Evolutionary conservation across 1,140 invertebrate species (phyloP), one percentile per base, ranked within the genome.

Genomic region (Melipona quadrifasciata): DNA sequence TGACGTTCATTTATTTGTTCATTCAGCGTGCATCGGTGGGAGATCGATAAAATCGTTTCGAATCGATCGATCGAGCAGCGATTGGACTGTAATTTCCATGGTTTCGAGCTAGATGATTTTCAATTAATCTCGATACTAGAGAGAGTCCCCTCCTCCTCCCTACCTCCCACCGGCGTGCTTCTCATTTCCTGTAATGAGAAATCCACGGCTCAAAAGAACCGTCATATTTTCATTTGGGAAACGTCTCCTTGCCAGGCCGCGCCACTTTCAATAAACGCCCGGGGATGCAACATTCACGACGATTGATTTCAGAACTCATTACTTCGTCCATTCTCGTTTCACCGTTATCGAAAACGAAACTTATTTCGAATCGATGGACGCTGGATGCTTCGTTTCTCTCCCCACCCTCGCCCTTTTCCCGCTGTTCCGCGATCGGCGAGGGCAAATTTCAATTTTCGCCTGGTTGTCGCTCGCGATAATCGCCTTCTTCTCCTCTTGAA

Each of bases 401-500:
- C 1, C 8, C 10, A 3, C 31, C 55, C 8, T 19, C 16, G 1
- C 3, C 58, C n/a, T 12, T 3, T 12, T 10, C 12, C 24, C 58
- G 0, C 58, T 61, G 58, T 17, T 72, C n/a, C 16, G 5, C 16
- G 64, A 31, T 24, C 39, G 57, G n/a, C 31, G 65, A 71, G 57
- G 51, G 73, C 55, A 58, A 65, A 86, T 70, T 88, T 87, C 87
- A 89, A 86, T 89, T 87, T 89, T 89, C 81, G 80, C 79, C 72
- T 21, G 47, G 84, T 53, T 68, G 34, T 21, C 47, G 34, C 19
- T 47, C 77, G 64, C 85, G 88, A 89, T 89, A 89, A 89, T 89
- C 88, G 78, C n/a, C n/a, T n/a, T n/a, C n/a, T 72, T 27, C 64
- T 10, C 64, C n/a, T 47, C 39, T 39, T 39, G 39, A 39, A 39